phyloP scores from a whole-genome alignment of 2,797 vertebrate genomes.

The Tangara arthus region DNA sequence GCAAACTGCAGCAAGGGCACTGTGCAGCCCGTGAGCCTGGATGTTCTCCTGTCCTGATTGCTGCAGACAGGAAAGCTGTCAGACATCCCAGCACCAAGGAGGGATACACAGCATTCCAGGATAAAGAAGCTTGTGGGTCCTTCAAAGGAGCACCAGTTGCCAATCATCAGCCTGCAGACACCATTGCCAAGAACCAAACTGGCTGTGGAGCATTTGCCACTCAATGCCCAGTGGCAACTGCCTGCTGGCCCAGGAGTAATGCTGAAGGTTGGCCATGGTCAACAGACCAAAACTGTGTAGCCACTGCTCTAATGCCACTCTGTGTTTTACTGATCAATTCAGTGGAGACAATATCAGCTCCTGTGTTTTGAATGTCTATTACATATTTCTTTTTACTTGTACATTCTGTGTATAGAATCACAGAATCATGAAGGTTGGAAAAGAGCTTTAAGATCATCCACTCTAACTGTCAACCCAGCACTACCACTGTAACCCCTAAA shows the following conservation, averaged over 20 bases:
- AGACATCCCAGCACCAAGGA: neutral
- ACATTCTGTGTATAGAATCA: neutral
- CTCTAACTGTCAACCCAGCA: neutral
- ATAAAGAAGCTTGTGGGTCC: neutral
- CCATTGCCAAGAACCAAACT: rapidly evolving
- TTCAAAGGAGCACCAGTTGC: neutral
- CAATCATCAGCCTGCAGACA: neutral
- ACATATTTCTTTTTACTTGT: neutral
- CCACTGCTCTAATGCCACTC: neutral
- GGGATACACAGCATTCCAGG: neutral
- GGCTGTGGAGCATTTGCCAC: neutral
- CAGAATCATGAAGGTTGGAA: neutral
- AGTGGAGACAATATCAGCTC: neutral
- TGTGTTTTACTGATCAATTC: neutral
- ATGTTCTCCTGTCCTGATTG: neutral
- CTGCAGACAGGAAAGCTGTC: neutral
- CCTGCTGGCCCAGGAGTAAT: neutral
- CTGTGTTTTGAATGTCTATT: neutral
- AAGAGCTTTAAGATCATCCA: neutral
- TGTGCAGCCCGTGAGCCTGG: rapidly evolving
- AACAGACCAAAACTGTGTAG: neutral
- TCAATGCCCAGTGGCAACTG: neutral
- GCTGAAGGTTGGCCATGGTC: neutral
- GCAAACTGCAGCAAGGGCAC: neutral
- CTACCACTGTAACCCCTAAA: neutral